Percentiles rank a stretch among this genome's conserved stretches.
Conservation (phyloP, 2,888 invertebrate species). For the Brachylomia viminalis region DNA sequence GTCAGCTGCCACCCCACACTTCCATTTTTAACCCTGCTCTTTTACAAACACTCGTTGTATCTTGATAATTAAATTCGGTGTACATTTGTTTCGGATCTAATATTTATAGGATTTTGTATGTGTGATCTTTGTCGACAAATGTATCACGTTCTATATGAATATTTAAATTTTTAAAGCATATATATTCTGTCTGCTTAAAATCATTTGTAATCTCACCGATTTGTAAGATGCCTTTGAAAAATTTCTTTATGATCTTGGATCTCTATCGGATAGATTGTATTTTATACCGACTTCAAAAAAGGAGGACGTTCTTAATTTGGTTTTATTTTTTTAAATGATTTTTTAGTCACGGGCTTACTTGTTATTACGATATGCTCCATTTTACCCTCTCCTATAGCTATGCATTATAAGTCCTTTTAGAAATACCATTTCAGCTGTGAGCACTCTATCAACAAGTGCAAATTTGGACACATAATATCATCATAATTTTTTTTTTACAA, state of each 20-base stretch:
- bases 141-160: not conserved
- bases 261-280: too few species aligned
- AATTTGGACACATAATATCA: too few species aligned
- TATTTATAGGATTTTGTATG: conserved; percentile 33
- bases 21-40: conserved; percentile 64
- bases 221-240: not conserved
- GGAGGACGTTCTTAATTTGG: too few species aligned
- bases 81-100: conserved; percentile 44
- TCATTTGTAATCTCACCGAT: not conserved
- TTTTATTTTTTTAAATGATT: too few species aligned
- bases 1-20: conserved; percentile 76
- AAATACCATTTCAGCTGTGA: too few species aligned
- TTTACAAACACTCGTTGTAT: conserved; percentile 46
- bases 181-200: not conserved
- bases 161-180: not conserved
- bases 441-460: too few species aligned
- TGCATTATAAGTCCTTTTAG: too few species aligned
- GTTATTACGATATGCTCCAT: not conserved
- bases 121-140: conserved; percentile 6
- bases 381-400: too few species aligned
- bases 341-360: too few species aligned
- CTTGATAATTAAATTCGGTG: conserved; percentile 59
- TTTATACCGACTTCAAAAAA: too few species aligned
- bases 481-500: too few species aligned
- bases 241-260: too few species aligned